A percentile compares a stretch with the other conserved stretches of the same genome.
These are phyloP conservation scores for Morus bassanus DNA, from an alignment of 2,797 vertebrate species.

Conservation along the genomic window DNA sequence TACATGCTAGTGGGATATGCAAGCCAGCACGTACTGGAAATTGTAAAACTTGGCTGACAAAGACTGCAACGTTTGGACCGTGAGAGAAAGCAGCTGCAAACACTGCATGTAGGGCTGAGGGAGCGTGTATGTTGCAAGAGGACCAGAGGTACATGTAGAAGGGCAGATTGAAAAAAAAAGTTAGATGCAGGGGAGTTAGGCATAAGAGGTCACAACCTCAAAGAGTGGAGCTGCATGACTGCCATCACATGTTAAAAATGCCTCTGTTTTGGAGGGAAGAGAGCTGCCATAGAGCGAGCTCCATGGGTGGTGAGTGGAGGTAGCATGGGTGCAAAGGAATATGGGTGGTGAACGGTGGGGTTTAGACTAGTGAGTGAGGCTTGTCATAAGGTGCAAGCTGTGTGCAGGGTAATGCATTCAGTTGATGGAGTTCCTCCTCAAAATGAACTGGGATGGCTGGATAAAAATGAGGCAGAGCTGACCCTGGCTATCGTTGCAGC, in stretches of 20 bases:
- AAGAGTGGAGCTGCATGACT: not conserved
- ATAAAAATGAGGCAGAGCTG: not conserved
- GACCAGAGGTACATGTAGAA: not conserved
- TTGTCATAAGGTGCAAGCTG: not conserved
- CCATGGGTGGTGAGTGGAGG: not conserved
- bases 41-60: not conserved
- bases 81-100: not conserved
- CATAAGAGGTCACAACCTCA: not conserved
- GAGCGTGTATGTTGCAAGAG: rapidly evolving
- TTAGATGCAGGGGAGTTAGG: not conserved
- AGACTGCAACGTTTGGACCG: not conserved
- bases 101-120: rapidly evolving
- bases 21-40: not conserved
- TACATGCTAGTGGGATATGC: not conserved
- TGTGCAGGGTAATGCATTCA: not conserved
- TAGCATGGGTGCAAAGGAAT: not conserved
- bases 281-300: not conserved
- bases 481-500: not conserved
- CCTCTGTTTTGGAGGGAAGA: not conserved
- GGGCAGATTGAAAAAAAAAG: not conserved
- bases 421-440: not conserved
- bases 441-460: not conserved
- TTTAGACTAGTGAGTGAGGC: not conserved
- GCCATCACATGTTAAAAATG: not conserved
- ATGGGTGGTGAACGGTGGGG: not conserved